Base-by-base conservation (phyloP, 2,797 vertebrate species). In the Melanotaenia boesemani region DNA sequence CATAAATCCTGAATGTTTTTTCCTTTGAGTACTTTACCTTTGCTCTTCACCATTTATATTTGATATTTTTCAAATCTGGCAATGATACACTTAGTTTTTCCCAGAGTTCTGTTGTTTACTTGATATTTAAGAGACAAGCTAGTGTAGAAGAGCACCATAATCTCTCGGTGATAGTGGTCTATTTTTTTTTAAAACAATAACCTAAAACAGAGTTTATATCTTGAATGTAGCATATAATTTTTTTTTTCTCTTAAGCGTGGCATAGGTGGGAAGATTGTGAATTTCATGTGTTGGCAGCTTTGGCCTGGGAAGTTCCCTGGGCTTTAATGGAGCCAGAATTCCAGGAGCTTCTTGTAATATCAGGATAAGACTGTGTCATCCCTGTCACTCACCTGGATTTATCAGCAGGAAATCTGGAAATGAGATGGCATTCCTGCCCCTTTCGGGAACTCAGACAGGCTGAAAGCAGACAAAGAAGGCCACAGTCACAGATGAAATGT, bases 351-450 rank as follows among this genome's bases (percentile, higher is more conserved):
- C 91, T 91, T 75, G 65, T 92, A 93, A 88, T 92, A 78, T 80
- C 6, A 79, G 93, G 90, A 91, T 91, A 82, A 90, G 70, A 74
- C 86, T 78, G 80, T 91, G 89, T 94, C 90, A 75, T 93, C 92
- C 92, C 92, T 89, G 91, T 95, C 94, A 92, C 89, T 95, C 94
- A 95, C 92, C 92, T 95, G 92, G 87, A 44, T 63, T 88, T 93
- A 95, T 95, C 93, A 88, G 83, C 87, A 93, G 91, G 92, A 95
- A 91, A 96, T 95, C 92, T 95, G 73, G 64, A 82, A 91, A 90
- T 86, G 90, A 84, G 85, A 82, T 46, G 48, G 77, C 92, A 90
- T 94, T 92, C 88, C 90, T 87, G 67, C 82, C 70, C 76, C 83
- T 70, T 69, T 71, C 70, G 52, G 59, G 77, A 85, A 70, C 71